These are phyloP conservation scores for Melanotaenia pygmaea DNA, from an alignment of 2,797 vertebrate species.

Conservation along the genomic window DNA sequence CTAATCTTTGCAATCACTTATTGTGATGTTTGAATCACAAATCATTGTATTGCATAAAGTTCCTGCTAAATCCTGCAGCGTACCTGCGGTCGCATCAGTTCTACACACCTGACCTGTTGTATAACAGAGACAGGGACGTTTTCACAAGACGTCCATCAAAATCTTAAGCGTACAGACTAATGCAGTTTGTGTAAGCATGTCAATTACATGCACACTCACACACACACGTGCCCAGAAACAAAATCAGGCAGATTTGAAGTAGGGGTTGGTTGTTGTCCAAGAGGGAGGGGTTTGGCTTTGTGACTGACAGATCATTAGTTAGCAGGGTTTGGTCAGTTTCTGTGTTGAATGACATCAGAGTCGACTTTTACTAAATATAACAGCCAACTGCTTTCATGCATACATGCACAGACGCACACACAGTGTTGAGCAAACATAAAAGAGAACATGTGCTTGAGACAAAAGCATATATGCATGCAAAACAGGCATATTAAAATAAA, in stretches of 20 bases:
- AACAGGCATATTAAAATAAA: neutral
- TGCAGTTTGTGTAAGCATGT: constrained; percentile 7
- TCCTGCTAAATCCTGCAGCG: neutral
- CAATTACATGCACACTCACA: neutral
- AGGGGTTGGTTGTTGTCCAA: constrained; percentile 64
- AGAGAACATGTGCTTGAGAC: neutral
- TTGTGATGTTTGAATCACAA: constrained; percentile 4
- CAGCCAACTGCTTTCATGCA: constrained; percentile 40
- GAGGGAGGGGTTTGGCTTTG: constrained; percentile 59
- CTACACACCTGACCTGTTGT: constrained; percentile 24
- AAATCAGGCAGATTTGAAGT: constrained; percentile 52
- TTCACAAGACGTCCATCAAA: constrained; percentile 50
- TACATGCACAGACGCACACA: neutral
- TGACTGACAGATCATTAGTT: constrained; percentile 75
- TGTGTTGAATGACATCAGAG: constrained; percentile 65
- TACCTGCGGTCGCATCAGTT: neutral
- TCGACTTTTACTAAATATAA: constrained; percentile 63
- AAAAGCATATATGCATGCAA: neutral
- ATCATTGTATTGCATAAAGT: neutral
- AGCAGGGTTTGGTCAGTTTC: constrained; percentile 67
- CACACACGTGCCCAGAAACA: constrained; percentile 8
- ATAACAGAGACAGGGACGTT: constrained; percentile 37
- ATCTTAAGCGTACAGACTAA: constrained; percentile 26
- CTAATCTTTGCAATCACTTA: constrained; percentile 6
- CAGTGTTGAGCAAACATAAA: neutral